A percentile compares a stretch with the other conserved stretches of the same genome.
Conservation (phyloP, 2,888 invertebrate species). For the Eubasilissa splendida region DNA sequence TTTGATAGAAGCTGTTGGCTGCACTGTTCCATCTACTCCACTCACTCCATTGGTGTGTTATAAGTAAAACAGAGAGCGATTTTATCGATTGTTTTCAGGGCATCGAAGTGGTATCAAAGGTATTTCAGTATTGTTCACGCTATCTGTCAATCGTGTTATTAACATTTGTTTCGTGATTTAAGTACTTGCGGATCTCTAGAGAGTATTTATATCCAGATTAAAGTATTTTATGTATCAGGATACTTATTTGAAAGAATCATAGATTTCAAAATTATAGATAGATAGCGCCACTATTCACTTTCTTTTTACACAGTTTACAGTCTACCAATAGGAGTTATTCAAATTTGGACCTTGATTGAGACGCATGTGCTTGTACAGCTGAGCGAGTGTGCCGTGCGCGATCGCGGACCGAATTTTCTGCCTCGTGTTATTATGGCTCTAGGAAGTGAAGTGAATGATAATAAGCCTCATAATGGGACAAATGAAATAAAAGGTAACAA, state of each 20-base stretch:
- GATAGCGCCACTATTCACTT: slow-evolving; percentile 42
- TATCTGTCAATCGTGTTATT: no score
- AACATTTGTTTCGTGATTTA: not conserved
- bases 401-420: slow-evolving; percentile 70
- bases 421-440: slow-evolving; percentile 75
- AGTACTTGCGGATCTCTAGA: not conserved
- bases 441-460: slow-evolving; percentile 74
- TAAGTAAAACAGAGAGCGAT: slow-evolving; percentile 13
- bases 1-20: slow-evolving; percentile 8
- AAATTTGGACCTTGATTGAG: slow-evolving; percentile 70
- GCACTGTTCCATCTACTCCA: not conserved
- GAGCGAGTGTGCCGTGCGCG: slow-evolving; percentile 70
- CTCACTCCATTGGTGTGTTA: no score
- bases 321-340: slow-evolving; percentile 61
- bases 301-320: slow-evolving; percentile 39
- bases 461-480: slow-evolving; percentile 68
- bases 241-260: not conserved
- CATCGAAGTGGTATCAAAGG: slow-evolving; percentile 1
- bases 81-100: slow-evolving; percentile 19
- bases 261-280: slow-evolving; percentile 25
- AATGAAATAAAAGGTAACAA: slow-evolving; percentile 73
- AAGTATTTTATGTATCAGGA: not conserved
- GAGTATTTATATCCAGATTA: not conserved
- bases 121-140: not conserved
- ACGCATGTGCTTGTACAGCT: slow-evolving; percentile 72